Percentiles rank a stretch among this genome's conserved stretches.
Evolutionary conservation across 2,797 vertebrate species (phyloP).

Genomic region (Tamandua tetradactyla): DNA sequence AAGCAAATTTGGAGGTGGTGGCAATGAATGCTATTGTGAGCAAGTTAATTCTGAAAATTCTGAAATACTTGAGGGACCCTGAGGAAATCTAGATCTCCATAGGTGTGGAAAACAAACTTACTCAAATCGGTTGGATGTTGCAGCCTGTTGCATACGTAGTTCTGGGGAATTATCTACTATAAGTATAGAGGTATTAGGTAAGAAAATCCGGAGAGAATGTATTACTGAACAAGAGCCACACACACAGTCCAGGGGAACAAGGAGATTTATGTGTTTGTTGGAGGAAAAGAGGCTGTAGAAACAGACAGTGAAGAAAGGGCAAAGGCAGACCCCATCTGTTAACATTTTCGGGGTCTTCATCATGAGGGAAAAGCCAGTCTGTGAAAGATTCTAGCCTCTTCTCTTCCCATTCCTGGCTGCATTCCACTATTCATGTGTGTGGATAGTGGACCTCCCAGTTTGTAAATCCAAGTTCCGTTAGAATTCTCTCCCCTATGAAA

Average conservation of each 20-base stretch:
- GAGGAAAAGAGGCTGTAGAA: background rate
- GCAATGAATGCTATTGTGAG: background rate
- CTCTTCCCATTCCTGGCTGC: background rate
- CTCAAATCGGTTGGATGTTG: background rate
- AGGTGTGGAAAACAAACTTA: background rate
- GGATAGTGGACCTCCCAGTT: background rate
- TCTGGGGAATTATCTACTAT: background rate
- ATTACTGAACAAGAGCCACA: background rate
- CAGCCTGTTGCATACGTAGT: background rate
- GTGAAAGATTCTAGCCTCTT: background rate
- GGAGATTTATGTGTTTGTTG: background rate
- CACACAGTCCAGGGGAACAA: background rate
- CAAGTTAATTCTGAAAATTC: background rate
- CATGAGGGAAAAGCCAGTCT: background rate
- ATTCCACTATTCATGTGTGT: background rate
- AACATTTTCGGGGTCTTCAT: background rate
- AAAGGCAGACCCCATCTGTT: background rate
- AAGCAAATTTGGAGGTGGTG: background rate
- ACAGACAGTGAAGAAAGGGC: background rate
- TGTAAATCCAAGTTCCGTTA: background rate
- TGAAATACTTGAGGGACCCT: background rate
- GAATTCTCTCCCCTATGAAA: background rate
- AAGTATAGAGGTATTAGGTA: background rate
- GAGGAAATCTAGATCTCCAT: background rate
- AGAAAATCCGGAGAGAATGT: background rate